Base-by-base conservation (phyloP, 2,797 vertebrate species). In the Catharus ustulatus region DNA sequence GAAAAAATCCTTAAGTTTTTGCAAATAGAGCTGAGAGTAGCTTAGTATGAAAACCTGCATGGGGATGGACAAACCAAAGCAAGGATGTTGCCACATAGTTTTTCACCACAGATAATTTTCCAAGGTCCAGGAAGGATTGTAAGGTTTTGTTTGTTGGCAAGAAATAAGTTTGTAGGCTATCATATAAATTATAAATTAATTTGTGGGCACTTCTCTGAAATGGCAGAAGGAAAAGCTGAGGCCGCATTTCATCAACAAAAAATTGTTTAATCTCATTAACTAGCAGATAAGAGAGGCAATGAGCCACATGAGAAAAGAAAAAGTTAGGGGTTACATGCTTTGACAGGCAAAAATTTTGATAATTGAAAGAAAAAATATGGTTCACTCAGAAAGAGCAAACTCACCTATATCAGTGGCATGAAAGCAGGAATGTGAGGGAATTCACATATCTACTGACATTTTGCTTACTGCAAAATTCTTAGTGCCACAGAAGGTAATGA, bases 401-500 rank as follows among this genome's bases (percentile, higher is more conserved):
- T 88, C 11, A 2, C 40, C 63, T 34, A 55, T 34, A 73, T n/a
- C 63, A 59, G 34, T 45, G 32, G 40, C 42, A 61, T n/a, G 57
- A 72, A 96, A 77, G 45, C 12, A 82, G 79, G 54, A 81, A n/a
- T 26, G 21, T 69, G 68, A 83, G 43, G 26, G 55, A 93, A 81
- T 62, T 91, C 68, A 3, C 13, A 62, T 42, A 68, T 13, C 34
- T 95, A 43, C 36, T 92, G 82, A 83, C 82, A 94, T 95, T 96
- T 92, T 89, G 84, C 90, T 94, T 94, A 84, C 55, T 73, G 66
- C 54, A 92, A 69, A 90, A 80, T 64, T 80, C 58, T 36, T 55
- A 72, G n/a, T 84, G 85, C 58, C 42, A n/a, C 82, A 76, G 76
- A 87, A 94, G 34, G 81, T 77, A 92, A 95, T 81, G 62, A 89